Evolutionary conservation across 2,113 vertebrate species (phyloP).

Genomic region (Siphamia tubifer): DNA sequence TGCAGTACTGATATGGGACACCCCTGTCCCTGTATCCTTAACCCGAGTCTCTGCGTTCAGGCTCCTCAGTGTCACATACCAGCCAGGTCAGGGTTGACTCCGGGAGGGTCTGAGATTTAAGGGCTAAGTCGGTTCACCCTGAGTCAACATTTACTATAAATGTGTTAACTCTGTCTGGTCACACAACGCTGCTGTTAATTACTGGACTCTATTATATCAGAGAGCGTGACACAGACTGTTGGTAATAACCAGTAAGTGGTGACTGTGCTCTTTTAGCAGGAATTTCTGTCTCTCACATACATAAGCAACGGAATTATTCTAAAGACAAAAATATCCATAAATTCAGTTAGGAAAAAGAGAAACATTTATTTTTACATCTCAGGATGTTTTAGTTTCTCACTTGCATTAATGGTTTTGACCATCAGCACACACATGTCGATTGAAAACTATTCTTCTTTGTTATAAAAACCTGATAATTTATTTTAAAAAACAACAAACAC

Average conservation of each 20-base stretch:
- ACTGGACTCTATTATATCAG: neutral
- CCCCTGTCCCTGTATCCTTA: slow-evolving; percentile 24
- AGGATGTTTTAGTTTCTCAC: too few species aligned
- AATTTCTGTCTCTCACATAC: neutral
- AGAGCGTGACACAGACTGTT: neutral
- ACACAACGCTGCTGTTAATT: neutral
- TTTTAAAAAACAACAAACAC: too few species aligned
- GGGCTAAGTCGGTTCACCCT: slow-evolving; percentile 14
- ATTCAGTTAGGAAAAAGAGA: too few species aligned
- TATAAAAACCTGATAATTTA: too few species aligned
- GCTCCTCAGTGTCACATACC: slow-evolving; percentile 69
- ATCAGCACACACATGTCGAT: too few species aligned
- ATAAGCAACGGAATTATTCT: too few species aligned
- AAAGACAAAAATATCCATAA: too few species aligned
- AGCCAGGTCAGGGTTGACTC: slow-evolving; percentile 72
- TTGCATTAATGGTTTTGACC: too few species aligned
- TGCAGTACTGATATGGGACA: slow-evolving; percentile 64
- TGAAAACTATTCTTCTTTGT: too few species aligned
- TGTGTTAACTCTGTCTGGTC: slow-evolving; percentile 3
- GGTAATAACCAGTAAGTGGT: neutral
- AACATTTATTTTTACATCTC: too few species aligned
- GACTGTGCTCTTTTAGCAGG: neutral
- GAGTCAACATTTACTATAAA: slow-evolving; percentile 20
- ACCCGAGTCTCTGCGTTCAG: slow-evolving; percentile 1
- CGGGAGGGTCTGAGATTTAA: slow-evolving; percentile 17